Evolutionary conservation across 37 sponge, comb jelly and placozoan species (phyloP).

Genomic region (Spongilla lacustris): DNA sequence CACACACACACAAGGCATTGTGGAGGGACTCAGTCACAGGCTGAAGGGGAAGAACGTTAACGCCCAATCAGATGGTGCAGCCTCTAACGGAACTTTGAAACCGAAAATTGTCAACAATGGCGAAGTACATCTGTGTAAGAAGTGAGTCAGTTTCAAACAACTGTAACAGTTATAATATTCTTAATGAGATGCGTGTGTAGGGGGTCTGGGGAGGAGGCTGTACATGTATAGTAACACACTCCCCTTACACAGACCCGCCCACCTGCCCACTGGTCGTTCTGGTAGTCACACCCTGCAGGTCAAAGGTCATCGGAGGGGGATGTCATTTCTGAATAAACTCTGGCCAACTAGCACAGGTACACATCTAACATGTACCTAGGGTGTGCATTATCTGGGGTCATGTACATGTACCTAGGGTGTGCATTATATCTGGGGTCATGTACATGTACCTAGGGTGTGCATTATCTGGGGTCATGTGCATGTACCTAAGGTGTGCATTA

Average conservation of each 20-base stretch:
- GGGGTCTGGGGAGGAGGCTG: neutral
- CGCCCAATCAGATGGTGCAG: neutral
- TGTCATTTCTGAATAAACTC: neutral
- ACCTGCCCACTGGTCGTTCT: neutral
- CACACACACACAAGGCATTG: constrained; percentile 44
- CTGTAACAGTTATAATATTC: too few relatives aligned
- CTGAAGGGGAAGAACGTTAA: neutral
- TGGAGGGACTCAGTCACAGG: constrained; percentile 18
- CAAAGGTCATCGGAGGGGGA: neutral
- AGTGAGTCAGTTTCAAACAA: neutral
- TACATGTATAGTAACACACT: neutral
- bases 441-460: too few relatives aligned
- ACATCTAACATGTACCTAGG: neutral
- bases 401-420: too few relatives aligned
- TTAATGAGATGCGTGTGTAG: neutral
- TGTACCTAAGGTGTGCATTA: too few relatives aligned
- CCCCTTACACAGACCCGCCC: neutral
- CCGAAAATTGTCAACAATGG: neutral
- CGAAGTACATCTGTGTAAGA: neutral
- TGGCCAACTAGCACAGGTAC: neutral
- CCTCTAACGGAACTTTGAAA: neutral
- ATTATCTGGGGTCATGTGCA: too few relatives aligned
- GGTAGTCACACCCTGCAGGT: neutral
- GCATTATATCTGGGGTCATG: too few relatives aligned
- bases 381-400: neutral